Percentiles rank a stretch among this genome's conserved stretches.
phyloP scores from a whole-genome alignment of 1,140 invertebrate genomes.

The Drosophila parabipectinata region DNA sequence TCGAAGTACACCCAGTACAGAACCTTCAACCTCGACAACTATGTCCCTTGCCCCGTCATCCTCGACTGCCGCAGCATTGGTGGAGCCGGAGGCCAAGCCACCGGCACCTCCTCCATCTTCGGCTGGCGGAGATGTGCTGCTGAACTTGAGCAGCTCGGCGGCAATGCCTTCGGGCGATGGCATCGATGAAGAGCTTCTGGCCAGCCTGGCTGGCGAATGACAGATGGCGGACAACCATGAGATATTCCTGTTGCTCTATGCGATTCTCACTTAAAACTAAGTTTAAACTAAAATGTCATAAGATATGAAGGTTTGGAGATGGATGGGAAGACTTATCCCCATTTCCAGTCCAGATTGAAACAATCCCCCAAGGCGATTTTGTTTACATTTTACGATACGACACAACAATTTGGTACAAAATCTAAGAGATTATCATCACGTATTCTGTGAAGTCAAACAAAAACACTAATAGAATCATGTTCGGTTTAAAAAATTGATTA shows the following conservation, averaged over 20 bases:
- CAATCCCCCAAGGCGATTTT: conserved; percentile 1
- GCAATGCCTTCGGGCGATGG: conserved; percentile 40
- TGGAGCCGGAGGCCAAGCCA: conserved; percentile 18
- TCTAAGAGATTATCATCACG: conserved; percentile 46
- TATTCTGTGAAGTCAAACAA: conserved; percentile 13
- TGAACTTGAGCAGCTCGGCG: conserved; percentile 35
- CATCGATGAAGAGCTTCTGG: conserved; percentile 69
- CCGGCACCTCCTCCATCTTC: conserved; percentile 18
- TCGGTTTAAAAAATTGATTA: conserved; percentile 29
- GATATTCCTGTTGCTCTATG: conserved; percentile 43
- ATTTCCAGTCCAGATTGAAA: neutral
- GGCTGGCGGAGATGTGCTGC: conserved; percentile 28
- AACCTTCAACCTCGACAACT: conserved; percentile 7
- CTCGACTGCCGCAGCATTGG: neutral
- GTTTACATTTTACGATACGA: conserved; percentile 18
- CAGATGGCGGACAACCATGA: conserved; percentile 23
- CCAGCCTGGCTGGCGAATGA: conserved; percentile 69
- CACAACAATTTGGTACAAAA: conserved; percentile 51
- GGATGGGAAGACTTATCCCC: neutral
- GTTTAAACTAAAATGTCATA: neutral
- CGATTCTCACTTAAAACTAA: conserved; percentile 25
- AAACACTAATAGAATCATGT: conserved; percentile 7
- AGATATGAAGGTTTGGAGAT: neutral
- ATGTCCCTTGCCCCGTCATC: conserved; percentile 3
- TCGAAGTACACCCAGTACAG: conserved; percentile 5